Evolutionary conservation across 2,113 vertebrate genomes (phyloP).

Genomic region (Sakesphorus luctuosus): DNA sequence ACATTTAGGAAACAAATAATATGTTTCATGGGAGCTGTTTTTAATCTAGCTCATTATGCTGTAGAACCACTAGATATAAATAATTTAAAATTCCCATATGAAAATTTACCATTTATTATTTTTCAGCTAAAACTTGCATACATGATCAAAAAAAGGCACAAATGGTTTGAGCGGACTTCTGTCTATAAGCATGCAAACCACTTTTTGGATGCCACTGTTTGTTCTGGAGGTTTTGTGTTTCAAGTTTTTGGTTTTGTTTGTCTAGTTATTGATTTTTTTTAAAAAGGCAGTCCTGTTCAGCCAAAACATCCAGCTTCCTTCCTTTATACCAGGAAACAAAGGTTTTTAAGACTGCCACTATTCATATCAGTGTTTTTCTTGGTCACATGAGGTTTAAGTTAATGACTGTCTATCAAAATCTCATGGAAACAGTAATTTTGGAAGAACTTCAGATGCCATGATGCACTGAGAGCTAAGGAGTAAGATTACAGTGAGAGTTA

Average conservation of each 20-base stretch:
- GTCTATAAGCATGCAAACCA: neutral
- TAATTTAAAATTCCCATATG: neutral
- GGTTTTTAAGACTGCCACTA: neutral
- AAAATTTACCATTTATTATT: accelerated
- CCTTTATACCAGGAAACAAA: neutral
- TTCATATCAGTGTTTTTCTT: neutral
- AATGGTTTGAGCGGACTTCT: neutral
- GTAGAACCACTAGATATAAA: neutral
- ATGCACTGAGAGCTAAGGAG: neutral
- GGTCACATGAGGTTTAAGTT: neutral
- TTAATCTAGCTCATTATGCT: neutral
- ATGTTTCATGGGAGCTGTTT: neutral
- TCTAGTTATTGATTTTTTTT: neutral
- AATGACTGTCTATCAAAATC: neutral
- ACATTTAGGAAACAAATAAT: neutral
- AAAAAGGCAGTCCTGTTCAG: neutral
- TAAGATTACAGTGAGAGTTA: neutral
- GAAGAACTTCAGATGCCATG: neutral
- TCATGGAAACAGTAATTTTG: neutral
- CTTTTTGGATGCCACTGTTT: neutral
- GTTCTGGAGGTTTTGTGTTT: neutral
- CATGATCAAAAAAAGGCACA: neutral
- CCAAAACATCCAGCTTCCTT: neutral
- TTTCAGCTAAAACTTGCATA: neutral
- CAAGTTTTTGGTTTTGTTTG: neutral